Percentiles rank a stretch among this genome's conserved stretches.
These are phyloP conservation scores for Musca domestica DNA, from an alignment of 1,140 invertebrate species.

Conservation along the genomic window DNA sequence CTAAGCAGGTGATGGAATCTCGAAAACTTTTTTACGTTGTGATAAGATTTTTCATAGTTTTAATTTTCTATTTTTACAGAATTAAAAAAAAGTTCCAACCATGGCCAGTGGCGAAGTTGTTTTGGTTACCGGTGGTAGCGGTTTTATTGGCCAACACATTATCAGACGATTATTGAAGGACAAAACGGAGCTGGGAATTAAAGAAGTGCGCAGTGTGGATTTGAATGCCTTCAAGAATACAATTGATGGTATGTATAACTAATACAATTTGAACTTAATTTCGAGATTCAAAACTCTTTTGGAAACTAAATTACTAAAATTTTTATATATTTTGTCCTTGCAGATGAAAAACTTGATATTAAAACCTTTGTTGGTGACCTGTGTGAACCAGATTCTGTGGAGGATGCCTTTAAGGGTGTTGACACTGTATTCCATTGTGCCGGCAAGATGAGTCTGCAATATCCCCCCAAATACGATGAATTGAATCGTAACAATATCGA, in stretches of 20 bases:
- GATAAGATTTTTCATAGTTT: too few relatives aligned
- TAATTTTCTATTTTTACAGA: too few relatives aligned
- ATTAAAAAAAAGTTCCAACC: too few relatives aligned
- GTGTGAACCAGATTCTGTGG: conserved; percentile 51
- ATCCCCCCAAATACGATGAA: conserved; percentile 58
- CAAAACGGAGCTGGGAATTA: conserved; percentile 50
- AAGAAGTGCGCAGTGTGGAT: conserved; percentile 64
- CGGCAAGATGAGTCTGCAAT: conserved; percentile 60
- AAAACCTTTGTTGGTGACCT: conserved; percentile 57
- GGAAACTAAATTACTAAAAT: neutral
- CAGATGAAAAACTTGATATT: conserved; percentile 51
- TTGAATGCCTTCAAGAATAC: conserved; percentile 59
- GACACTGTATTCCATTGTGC: conserved; percentile 66
- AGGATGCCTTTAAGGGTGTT: conserved; percentile 57
- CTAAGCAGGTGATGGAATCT: too few relatives aligned
- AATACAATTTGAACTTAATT: neutral
- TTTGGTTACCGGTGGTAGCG: conserved; percentile 59
- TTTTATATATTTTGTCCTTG: conserved; percentile 24
- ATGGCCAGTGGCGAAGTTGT: conserved; percentile 39
- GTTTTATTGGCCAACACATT: conserved; percentile 68
- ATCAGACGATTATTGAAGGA: conserved; percentile 60
- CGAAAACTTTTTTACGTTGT: too few relatives aligned
- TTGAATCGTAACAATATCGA: conserved; percentile 63
- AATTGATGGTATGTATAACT: conserved; percentile 51
- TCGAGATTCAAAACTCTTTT: neutral